A percentile compares a stretch with the other conserved stretches of the same genome.
These are phyloP conservation scores for Acipenser transmontanus DNA, from an alignment of 2,797 vertebrate species.

Conservation along the genomic window DNA sequence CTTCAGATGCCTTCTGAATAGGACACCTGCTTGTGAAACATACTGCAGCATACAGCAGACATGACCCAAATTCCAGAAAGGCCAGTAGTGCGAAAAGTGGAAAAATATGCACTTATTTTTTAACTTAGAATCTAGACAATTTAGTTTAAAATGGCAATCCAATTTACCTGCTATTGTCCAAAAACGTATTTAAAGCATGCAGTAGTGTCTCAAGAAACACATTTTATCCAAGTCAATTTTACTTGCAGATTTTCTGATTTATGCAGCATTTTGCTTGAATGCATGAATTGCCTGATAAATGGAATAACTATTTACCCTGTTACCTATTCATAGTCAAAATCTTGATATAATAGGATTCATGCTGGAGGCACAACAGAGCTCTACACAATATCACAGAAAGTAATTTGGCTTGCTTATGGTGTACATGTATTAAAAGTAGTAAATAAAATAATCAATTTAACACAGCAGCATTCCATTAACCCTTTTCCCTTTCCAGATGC, in stretches of 20 bases:
- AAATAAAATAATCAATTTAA: not conserved
- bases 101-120: too few relatives aligned
- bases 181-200: not conserved
- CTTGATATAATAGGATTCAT: slow-evolving; percentile 10
- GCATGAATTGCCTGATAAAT: slow-evolving; percentile 10
- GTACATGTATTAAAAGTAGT: not conserved
- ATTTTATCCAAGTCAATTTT: not conserved
- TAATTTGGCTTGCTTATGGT: not conserved
- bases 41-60: too few relatives aligned
- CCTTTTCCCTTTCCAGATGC: not conserved
- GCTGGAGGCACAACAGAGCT: not conserved
- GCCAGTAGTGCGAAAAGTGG: too few relatives aligned
- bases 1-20: too few relatives aligned
- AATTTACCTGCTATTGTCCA: not conserved
- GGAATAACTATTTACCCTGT: slow-evolving; percentile 13
- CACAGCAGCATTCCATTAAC: not conserved
- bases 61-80: too few relatives aligned
- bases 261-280: slow-evolving; percentile 14
- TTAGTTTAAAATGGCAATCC: not conserved
- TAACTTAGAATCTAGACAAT: not conserved
- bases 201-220: not conserved
- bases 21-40: too few relatives aligned
- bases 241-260: not conserved
- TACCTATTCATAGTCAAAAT: slow-evolving; percentile 13
- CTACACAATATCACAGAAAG: not conserved